Evolutionary conservation across 2,113 vertebrate species (phyloP).

Genomic region (Corvus hawaiiensis): DNA sequence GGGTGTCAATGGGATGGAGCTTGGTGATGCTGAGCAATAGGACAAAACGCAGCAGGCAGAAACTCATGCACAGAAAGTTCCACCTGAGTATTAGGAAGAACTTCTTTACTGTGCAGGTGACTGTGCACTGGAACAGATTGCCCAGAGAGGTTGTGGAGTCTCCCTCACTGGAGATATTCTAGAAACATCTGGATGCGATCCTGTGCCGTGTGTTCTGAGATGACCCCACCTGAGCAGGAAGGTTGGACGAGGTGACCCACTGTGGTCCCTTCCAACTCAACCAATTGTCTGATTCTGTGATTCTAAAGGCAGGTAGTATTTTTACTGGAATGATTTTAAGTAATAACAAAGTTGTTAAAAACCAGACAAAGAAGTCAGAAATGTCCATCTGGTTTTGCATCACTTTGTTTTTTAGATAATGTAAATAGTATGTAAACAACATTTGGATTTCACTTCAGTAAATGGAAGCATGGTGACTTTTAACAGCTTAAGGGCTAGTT

Average conservation of each 20-base stretch:
- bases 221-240: not conserved
- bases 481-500: not conserved
- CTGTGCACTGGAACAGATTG: not conserved
- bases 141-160: not conserved
- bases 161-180: not conserved
- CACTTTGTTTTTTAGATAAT: not conserved
- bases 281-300: not conserved
- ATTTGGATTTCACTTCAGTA: not conserved
- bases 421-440: not conserved
- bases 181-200: not conserved
- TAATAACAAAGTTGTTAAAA: not conserved
- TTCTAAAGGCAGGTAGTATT: not conserved
- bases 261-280: not conserved
- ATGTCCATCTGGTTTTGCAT: not conserved
- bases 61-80: not conserved
- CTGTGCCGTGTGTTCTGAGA: not conserved
- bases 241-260: not conserved
- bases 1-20: not conserved
- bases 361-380: not conserved
- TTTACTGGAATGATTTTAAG: not conserved
- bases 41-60: not conserved
- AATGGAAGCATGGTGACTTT: not conserved
- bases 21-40: rapidly evolving
- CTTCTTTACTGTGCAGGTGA: not conserved
- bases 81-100: not conserved